Evolutionary conservation across 2,797 vertebrate genomes (phyloP).

Genomic region (Alosa sapidissima): DNA sequence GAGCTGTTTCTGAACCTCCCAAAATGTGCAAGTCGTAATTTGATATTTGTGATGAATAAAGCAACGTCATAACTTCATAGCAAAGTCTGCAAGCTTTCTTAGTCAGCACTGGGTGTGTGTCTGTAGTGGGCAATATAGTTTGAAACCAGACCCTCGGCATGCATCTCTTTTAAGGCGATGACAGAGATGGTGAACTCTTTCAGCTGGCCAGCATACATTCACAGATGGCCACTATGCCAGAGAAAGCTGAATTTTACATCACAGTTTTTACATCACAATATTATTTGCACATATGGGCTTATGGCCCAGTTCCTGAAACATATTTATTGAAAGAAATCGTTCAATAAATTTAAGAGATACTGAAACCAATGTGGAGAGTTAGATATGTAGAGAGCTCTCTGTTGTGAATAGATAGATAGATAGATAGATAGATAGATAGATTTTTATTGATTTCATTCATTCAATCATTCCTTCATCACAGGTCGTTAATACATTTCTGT

Average conservation of each 20-base stretch:
- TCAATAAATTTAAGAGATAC: too few relatives aligned
- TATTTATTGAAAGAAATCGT: too few relatives aligned
- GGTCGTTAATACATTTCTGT: neutral
- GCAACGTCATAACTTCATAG: neutral
- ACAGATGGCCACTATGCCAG: neutral
- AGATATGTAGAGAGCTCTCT: too few relatives aligned
- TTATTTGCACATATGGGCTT: neutral
- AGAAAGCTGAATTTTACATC: neutral
- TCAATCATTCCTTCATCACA: neutral
- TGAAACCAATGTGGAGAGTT: too few relatives aligned
- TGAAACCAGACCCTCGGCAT: neutral
- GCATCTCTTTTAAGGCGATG: slow-evolving; percentile 9
- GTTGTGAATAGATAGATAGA: too few relatives aligned
- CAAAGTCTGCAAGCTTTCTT: neutral
- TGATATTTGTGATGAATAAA: slow-evolving; percentile 4
- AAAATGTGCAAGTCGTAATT: neutral
- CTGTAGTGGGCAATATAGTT: neutral
- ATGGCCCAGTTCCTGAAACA: neutral
- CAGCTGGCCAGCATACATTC: neutral
- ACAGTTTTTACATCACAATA: neutral
- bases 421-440: too few relatives aligned
- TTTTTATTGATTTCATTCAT: neutral
- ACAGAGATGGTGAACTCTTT: neutral
- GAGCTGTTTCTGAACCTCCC: neutral
- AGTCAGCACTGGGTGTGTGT: neutral